A percentile compares a stretch with the other conserved stretches of the same genome.
These are phyloP conservation scores for Cuniculus paca DNA, from an alignment of 2,797 vertebrate species.

Conservation along the genomic window DNA sequence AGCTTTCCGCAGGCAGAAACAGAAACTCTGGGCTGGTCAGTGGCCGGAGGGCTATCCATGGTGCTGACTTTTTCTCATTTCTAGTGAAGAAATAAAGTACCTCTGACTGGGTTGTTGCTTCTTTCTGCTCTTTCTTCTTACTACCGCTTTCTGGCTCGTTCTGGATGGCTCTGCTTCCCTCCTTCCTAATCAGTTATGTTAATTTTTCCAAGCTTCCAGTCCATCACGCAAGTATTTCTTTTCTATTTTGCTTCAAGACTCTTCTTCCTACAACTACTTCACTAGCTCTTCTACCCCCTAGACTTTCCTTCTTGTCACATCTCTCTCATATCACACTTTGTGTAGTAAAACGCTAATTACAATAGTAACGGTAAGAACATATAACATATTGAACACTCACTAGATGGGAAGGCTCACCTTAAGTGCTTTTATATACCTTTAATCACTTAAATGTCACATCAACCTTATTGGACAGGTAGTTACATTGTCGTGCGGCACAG, in stretches of 20 bases:
- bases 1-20: neutral
- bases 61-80: slow-evolving; percentile 80
- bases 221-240: neutral
- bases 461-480: neutral
- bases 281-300: neutral
- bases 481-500: neutral
- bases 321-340: neutral
- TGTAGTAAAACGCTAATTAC: neutral
- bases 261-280: neutral
- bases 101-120: neutral
- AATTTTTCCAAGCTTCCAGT: neutral
- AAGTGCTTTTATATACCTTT: neutral
- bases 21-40: neutral
- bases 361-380: neutral
- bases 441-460: neutral
- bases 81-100: neutral
- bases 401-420: neutral
- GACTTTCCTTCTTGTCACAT: neutral
- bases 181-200: neutral
- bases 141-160: neutral
- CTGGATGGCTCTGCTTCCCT: neutral
- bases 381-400: neutral
- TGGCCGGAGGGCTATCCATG: slow-evolving; percentile 84
- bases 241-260: slow-evolving; percentile 43
- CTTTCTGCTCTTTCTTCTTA: no score